phyloP scores from a whole-genome alignment of 2,797 vertebrate species.

The Lagorchestes hirsutus region DNA sequence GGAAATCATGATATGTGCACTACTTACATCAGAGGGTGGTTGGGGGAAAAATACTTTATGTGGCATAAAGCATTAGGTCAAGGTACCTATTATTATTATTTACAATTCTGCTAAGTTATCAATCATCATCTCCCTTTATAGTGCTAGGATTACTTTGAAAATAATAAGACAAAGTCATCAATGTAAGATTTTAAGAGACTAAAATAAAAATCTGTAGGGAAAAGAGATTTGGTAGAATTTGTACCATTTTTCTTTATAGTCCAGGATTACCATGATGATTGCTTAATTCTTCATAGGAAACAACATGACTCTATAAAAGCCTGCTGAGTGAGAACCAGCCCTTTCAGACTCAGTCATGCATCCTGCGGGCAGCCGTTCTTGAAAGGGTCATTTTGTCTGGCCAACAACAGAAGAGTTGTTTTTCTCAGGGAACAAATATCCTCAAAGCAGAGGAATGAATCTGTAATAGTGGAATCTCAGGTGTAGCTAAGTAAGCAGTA shows the following conservation, averaged over 20 bases:
- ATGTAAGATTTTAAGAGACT: rapidly evolving
- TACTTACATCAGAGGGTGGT: not conserved
- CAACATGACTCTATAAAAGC: not conserved
- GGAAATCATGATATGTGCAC: not conserved
- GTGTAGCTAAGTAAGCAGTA: not conserved
- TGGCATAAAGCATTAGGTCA: not conserved
- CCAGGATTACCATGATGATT: not conserved
- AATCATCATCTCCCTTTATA: rapidly evolving
- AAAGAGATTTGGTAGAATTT: not conserved
- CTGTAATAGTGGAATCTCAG: not conserved
- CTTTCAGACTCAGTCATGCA: not conserved
- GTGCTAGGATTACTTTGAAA: slow-evolving; percentile 7
- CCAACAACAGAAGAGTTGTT: not conserved
- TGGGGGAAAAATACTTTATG: not conserved
- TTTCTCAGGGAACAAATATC: not conserved
- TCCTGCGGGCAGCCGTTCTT: not conserved
- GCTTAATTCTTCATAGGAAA: not conserved
- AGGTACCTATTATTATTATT: not conserved
- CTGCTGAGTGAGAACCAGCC: not conserved
- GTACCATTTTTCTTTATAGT: not conserved
- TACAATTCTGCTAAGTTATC: not conserved
- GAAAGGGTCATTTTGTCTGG: not conserved
- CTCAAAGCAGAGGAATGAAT: not conserved
- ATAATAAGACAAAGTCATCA: slow-evolving; percentile 26
- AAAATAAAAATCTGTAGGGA: rapidly evolving